A percentile compares a stretch with the other conserved stretches of the same genome.
Conservation (phyloP, 2,797 vertebrate genomes). For the Gymnothorax reevesii region DNA sequence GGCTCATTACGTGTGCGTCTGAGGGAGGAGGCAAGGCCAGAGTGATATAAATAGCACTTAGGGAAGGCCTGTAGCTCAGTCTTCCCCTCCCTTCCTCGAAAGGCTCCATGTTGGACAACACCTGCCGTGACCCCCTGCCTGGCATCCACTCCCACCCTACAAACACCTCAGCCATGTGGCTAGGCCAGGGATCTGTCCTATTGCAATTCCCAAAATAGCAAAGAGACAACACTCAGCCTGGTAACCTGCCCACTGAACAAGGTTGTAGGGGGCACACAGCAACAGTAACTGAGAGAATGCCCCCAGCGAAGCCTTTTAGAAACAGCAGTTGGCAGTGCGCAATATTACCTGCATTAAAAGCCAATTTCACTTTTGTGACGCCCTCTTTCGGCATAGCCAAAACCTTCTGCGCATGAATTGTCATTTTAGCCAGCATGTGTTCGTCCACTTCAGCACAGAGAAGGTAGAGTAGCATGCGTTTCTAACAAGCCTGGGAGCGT, state of each 20-base stretch:
- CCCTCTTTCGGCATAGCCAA: background rate
- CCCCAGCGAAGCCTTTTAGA: background rate
- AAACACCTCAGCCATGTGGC: background rate
- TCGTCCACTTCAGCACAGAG: background rate
- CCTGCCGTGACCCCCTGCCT: slow-evolving; percentile 69
- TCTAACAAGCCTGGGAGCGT: too few species aligned
- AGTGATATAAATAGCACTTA: slow-evolving; percentile 86
- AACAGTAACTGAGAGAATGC: background rate
- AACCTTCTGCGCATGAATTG: background rate
- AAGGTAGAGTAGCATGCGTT: background rate
- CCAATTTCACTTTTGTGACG: background rate
- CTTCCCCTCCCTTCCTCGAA: slow-evolving; percentile 66
- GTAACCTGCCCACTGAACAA: background rate
- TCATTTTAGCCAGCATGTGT: background rate
- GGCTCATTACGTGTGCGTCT: slow-evolving; percentile 65
- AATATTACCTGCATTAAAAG: background rate
- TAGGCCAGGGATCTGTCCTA: background rate
- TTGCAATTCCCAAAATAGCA: background rate
- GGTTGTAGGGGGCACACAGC: background rate
- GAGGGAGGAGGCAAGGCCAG: slow-evolving; percentile 35
- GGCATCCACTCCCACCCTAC: background rate
- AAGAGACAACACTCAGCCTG: background rate
- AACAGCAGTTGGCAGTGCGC: background rate
- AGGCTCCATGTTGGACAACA: slow-evolving; percentile 77
- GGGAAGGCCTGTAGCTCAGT: slow-evolving; percentile 55